These are phyloP conservation scores for Ophion ventricosus DNA, from an alignment of 2,888 invertebrate species.

Conservation along the genomic window DNA sequence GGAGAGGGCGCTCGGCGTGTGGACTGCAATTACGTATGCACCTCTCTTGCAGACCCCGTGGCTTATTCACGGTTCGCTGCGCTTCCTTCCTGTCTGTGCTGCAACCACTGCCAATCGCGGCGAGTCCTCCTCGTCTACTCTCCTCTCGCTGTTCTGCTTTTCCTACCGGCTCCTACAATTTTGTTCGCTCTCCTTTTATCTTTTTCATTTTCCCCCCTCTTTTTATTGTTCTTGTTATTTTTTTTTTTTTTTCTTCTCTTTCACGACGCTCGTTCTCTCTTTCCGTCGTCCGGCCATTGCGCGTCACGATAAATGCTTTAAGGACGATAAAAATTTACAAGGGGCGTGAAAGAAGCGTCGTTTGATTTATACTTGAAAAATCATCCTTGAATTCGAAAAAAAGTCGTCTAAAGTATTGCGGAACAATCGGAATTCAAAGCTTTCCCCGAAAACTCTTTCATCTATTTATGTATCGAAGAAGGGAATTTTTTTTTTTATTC, in stretches of 20 bases:
- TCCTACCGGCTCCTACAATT: conserved; percentile 49
- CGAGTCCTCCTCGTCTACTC: conserved; percentile 59
- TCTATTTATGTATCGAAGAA: no score
- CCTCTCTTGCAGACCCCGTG: conserved; percentile 78
- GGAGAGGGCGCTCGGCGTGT: conserved; percentile 60
- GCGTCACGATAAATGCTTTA: background rate
- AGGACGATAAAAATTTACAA: no score
- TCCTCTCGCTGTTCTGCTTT: background rate
- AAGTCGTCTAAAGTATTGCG: no score
- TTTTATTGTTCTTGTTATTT: conserved; percentile 17
- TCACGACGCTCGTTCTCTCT: background rate
- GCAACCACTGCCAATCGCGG: conserved; percentile 73
- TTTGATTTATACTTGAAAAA: no score
- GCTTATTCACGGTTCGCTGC: conserved; percentile 81
- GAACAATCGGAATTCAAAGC: no score
- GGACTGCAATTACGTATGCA: conserved; percentile 81
- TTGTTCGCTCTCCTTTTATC: conserved; percentile 23
- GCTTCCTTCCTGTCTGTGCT: conserved; percentile 82
- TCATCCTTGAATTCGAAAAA: no score
- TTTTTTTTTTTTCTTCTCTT: conserved; percentile 22
- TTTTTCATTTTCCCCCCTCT: conserved; percentile 13
- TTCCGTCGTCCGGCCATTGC: background rate
- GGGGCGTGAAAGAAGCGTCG: no score
- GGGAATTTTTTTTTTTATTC: no score
- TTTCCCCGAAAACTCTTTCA: no score